Evolutionary conservation across 2,797 vertebrate genomes (phyloP).

Genomic region (Acestrorhynchus altus): DNA sequence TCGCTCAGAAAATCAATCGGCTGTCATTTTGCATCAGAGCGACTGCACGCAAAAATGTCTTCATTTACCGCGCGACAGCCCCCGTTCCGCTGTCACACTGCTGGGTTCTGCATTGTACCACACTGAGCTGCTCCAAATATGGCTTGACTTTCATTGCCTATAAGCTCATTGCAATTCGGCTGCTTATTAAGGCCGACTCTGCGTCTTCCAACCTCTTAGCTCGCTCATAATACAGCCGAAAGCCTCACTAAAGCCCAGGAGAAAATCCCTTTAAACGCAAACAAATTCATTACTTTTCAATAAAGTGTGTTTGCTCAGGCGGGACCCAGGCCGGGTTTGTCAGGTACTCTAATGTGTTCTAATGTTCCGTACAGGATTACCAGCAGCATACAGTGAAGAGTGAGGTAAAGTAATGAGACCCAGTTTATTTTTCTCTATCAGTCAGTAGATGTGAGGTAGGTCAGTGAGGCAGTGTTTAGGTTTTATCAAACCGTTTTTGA

Average conservation of each 20-base stretch:
- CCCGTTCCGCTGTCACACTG: neutral
- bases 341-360: no score
- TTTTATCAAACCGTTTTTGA: no score
- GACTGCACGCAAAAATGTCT: constrained; percentile 10
- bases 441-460: no score
- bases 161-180: constrained; percentile 55
- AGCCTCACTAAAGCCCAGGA: constrained; percentile 36
- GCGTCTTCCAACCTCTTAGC: constrained; percentile 46
- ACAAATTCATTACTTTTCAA: constrained; percentile 43
- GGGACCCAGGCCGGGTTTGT: neutral
- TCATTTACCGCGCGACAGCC: constrained; percentile 1
- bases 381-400: no score
- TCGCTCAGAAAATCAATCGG: constrained; percentile 9
- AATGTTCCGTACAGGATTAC: no score
- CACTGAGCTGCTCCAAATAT: constrained; percentile 32
- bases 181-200: constrained; percentile 57
- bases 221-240: constrained; percentile 53
- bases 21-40: constrained; percentile 11
- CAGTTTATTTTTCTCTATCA: no score
- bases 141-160: constrained; percentile 48
- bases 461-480: no score
- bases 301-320: constrained; percentile 36
- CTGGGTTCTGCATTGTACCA: neutral
- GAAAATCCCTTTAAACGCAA: constrained; percentile 52
- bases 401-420: no score